Evolutionary conservation across 1,140 invertebrate species (phyloP).

Genomic region (Spodoptera frugiperda): DNA sequence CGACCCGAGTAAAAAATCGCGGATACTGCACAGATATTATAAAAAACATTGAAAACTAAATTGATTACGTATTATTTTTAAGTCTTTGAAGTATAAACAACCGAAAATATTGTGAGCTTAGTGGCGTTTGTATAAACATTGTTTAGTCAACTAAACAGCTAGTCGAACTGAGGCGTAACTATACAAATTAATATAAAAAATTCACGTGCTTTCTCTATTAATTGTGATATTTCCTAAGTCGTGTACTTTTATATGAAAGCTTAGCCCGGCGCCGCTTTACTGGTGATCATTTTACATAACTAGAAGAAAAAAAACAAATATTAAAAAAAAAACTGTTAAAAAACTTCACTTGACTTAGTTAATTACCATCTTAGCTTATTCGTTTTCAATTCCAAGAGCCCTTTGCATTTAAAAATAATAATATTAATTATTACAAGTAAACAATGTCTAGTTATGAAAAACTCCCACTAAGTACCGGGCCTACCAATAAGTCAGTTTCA

Average conservation of each 20-base stretch:
- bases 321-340: neutral
- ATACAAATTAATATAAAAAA: conserved; percentile 35
- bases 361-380: neutral
- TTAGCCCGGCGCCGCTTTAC: conserved; percentile 33
- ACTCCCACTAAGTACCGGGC: conserved; percentile 16
- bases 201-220: conserved; percentile 35
- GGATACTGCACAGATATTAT: conserved; percentile 1
- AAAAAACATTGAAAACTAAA: conserved; percentile 33
- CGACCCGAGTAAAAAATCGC: conserved; percentile 2
- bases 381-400: neutral
- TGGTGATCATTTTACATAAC: neutral
- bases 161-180: conserved; percentile 13
- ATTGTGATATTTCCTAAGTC: conserved; percentile 29
- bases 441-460: neutral
- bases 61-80: conserved; percentile 46
- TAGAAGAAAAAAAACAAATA: neutral
- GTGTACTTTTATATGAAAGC: conserved; percentile 38
- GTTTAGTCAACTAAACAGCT: conserved; percentile 24
- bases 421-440: neutral
- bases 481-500: conserved; percentile 18
- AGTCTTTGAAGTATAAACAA: conserved; percentile 45
- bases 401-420: neutral
- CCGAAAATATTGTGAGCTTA: conserved; percentile 41
- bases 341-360: neutral
- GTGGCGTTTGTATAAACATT: conserved; percentile 23